A percentile compares a stretch with the other conserved stretches of the same genome.
Conservation (phyloP, 2,797 vertebrate species). For the Prionace glauca region DNA sequence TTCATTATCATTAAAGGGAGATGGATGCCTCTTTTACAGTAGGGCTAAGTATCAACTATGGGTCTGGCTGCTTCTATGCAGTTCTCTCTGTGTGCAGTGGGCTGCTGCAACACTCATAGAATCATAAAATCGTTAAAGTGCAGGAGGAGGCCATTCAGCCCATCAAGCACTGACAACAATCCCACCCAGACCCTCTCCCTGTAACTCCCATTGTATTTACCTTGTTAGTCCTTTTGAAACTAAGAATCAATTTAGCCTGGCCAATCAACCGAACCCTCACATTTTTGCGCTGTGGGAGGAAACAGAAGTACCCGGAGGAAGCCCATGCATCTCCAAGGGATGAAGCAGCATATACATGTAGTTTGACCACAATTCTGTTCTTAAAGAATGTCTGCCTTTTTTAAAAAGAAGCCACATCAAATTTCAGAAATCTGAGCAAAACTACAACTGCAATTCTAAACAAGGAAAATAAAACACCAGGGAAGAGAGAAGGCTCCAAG, state of each 20-base stretch:
- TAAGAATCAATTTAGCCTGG: too few species aligned
- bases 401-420: background rate
- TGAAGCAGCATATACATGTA: background rate
- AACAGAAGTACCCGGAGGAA: too few species aligned
- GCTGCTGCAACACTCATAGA: background rate
- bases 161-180: too few species aligned
- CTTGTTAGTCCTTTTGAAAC: too few species aligned
- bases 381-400: background rate
- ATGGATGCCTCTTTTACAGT: too few species aligned
- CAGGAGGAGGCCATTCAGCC: too few species aligned
- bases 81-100: background rate
- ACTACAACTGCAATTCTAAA: background rate
- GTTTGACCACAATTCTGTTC: background rate
- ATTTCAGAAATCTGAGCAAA: background rate
- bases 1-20: too few species aligned
- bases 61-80: background rate
- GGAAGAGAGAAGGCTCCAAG: background rate
- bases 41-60: background rate
- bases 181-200: too few species aligned
- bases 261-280: too few species aligned
- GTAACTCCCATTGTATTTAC: too few species aligned
- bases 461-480: background rate
- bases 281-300: too few species aligned
- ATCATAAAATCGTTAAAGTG: too few species aligned
- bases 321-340: background rate